phyloP scores from a whole-genome alignment of 2,797 vertebrate genomes.

The Leptoclinus maculatus region DNA sequence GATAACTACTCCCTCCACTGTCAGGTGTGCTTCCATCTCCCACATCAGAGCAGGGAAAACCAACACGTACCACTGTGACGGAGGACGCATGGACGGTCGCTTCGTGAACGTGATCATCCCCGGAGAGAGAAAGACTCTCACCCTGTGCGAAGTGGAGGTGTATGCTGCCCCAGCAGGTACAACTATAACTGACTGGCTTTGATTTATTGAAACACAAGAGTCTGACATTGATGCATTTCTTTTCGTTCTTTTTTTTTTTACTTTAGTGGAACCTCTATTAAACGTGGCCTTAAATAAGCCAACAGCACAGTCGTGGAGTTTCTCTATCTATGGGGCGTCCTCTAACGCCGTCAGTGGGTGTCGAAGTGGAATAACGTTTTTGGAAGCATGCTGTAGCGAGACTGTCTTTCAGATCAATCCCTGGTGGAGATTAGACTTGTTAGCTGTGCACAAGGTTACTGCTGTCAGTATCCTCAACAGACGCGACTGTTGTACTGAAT shows the following conservation, averaged over 20 bases:
- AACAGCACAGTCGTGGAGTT: background rate
- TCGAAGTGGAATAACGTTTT: rapidly evolving
- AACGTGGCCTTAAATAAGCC: slow-evolving; percentile 11
- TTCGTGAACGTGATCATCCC: slow-evolving; percentile 44
- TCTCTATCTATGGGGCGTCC: rapidly evolving
- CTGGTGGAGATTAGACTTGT: slow-evolving; percentile 40
- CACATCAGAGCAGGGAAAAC: slow-evolving; percentile 35
- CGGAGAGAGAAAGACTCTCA: slow-evolving; percentile 21
- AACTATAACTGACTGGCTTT: background rate
- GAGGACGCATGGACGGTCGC: slow-evolving; percentile 22
- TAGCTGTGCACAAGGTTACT: background rate
- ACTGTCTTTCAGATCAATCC: rapidly evolving
- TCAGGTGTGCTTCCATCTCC: slow-evolving; percentile 44
- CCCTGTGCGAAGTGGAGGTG: slow-evolving; percentile 55
- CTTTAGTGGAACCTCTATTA: background rate
- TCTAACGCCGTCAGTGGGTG: background rate
- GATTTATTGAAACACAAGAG: background rate
- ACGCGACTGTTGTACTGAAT: background rate
- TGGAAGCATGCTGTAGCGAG: rapidly evolving
- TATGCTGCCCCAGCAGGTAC: slow-evolving; percentile 30
- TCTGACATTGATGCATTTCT: background rate
- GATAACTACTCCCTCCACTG: background rate
- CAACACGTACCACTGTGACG: slow-evolving; percentile 4
- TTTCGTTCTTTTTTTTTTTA: background rate
- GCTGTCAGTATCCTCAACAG: slow-evolving; percentile 19